Evolutionary conservation across 2,797 vertebrate genomes (phyloP), one percentile per base, ranked within the genome.

Genomic region (Triplophysa yarkandensis): DNA sequence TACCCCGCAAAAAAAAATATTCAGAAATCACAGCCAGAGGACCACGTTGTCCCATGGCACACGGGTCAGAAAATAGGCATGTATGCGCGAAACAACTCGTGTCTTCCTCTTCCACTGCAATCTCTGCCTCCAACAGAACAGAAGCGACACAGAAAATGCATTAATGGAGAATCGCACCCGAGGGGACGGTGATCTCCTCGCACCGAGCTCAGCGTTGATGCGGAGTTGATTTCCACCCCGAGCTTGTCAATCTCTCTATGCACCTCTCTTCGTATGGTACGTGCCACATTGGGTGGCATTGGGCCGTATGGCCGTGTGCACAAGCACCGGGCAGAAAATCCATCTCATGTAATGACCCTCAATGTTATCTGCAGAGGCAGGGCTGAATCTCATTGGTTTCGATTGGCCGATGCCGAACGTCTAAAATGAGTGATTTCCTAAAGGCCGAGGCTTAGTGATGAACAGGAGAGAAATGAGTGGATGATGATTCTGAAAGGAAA

Each of bases 61-160:
- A 19, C 52, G 11, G 17, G 60, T 65, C 25, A 44, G 52, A n/a
- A 72, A 67, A 36, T 39, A 32, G 27, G 32, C 36, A 60, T 39
- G 5, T 11, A 10, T 1, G 4, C 46, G 61, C 32, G 43, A 36
- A 73, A 67, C 65, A 74, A 64, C 64, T 54, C 64, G 2, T 54
- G 13, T 25, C 21, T 14, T 57, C 52, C 65, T 54, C 30, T 50
- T 68, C 73, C 58, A 41, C 62, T 55, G 65, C 63, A 71, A 67
- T 73, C 82, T 76, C 54, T 57, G 72, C 71, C 68, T 76, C 71
- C n/a, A 2, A 55, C 55, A 54, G 63, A 68, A 80, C 32, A 63
- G 74, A 74, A 70, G 58, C 23, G 41, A 80, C 80, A 80, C 21
- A 50, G 76, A 78, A 83, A 81, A 81, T 68, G 76, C 82, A 79